Evolutionary conservation across 2,888 invertebrate genomes (phyloP).

Genomic region (Apamea epomidion): DNA sequence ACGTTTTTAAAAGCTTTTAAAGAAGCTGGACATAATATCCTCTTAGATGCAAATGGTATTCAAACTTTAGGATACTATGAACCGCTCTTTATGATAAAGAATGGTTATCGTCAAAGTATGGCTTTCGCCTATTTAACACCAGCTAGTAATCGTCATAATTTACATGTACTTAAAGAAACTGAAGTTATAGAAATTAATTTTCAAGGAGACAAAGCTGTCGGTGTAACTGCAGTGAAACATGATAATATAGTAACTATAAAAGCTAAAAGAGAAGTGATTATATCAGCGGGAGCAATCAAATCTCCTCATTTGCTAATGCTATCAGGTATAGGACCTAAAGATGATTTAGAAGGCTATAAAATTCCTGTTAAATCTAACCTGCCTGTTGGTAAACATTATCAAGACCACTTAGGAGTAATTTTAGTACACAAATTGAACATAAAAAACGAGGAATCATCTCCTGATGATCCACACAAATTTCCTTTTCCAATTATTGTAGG

Average conservation of each 20-base stretch:
- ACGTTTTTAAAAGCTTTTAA: constrained; percentile 77
- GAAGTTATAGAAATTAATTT: constrained; percentile 48
- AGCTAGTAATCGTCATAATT: constrained; percentile 72
- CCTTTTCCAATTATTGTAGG: constrained; percentile 54
- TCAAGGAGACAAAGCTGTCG: constrained; percentile 33
- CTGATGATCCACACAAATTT: constrained; percentile 39
- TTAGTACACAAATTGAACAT: constrained; percentile 36
- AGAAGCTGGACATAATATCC: constrained; percentile 76
- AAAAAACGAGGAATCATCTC: neutral
- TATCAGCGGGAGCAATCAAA: constrained; percentile 47
- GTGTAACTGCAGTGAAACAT: constrained; percentile 34
- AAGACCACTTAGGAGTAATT: constrained; percentile 37
- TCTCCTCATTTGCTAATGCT: constrained; percentile 56
- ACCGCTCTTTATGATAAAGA: constrained; percentile 82
- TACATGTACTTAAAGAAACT: constrained; percentile 71
- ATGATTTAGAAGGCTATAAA: constrained; percentile 36
- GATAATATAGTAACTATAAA: constrained; percentile 29
- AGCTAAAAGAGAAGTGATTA: constrained; percentile 51
- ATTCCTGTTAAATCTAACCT: constrained; percentile 41
- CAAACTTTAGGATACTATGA: constrained; percentile 82
- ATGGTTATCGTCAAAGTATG: constrained; percentile 85
- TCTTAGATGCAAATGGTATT: constrained; percentile 59
- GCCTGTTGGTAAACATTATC: constrained; percentile 48
- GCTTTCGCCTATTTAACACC: constrained; percentile 85
- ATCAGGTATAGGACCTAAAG: constrained; percentile 54